Conservation (phyloP, 1,140 invertebrate species). For the Parasteatoda tepidariorum region DNA sequence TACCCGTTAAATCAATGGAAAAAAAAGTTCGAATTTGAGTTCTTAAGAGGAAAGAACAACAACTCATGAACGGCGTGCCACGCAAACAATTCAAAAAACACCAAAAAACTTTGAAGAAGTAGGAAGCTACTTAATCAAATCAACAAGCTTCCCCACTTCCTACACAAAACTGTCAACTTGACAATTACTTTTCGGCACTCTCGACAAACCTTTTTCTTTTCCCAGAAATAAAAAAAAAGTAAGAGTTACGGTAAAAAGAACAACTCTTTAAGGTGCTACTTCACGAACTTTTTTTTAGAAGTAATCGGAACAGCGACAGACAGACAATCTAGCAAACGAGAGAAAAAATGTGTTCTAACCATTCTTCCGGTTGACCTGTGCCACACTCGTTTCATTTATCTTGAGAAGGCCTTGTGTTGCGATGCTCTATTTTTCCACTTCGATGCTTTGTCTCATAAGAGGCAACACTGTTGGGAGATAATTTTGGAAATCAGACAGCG, state of each 20-base stretch:
- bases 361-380: slow-evolving; percentile 4
- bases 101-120: neutral
- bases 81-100: neutral
- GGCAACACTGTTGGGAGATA: too few relatives aligned
- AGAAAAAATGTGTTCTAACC: neutral
- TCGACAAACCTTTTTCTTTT: neutral
- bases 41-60: neutral
- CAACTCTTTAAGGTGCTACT: neutral
- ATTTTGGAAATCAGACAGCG: too few relatives aligned
- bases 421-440: too few relatives aligned
- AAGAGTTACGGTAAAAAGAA: neutral
- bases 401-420: too few relatives aligned
- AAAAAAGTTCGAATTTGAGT: too few relatives aligned
- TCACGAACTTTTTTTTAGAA: neutral
- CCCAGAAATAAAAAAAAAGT: too few relatives aligned
- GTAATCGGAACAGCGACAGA: neutral
- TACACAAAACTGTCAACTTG: slow-evolving; percentile 12
- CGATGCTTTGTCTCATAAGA: too few relatives aligned
- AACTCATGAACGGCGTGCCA: neutral
- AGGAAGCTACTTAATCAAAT: slow-evolving; percentile 4
- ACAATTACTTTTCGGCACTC: slow-evolving; percentile 13
- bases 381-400: neutral
- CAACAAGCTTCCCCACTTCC: slow-evolving; percentile 7
- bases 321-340: neutral
- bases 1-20: too few relatives aligned